Conservation (phyloP, 1,140 invertebrate species). For the Lethrus apterus region DNA sequence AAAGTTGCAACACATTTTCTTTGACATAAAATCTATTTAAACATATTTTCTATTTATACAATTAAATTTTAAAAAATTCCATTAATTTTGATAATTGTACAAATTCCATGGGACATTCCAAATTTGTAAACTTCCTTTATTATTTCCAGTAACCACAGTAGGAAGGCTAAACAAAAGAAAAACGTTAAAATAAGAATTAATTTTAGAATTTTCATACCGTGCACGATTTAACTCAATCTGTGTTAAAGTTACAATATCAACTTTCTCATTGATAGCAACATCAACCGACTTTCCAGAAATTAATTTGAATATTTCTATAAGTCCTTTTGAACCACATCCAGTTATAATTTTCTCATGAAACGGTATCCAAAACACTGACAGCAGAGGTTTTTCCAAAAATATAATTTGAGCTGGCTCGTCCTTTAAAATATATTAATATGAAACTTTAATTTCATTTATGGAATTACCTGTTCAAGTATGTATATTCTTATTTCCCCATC, state of each 20-base stretch:
- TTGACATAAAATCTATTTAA: too few species aligned
- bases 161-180: too few species aligned
- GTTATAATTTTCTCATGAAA: constrained; percentile 32
- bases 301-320: constrained; percentile 32
- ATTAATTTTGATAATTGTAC: too few species aligned
- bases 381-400: constrained; percentile 28
- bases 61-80: too few species aligned
- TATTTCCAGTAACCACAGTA: too few species aligned
- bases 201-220: background rate
- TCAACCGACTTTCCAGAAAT: constrained; percentile 26
- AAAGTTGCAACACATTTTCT: too few species aligned
- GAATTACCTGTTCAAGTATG: constrained; percentile 29
- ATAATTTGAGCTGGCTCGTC: constrained; percentile 37
- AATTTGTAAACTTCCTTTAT: too few species aligned
- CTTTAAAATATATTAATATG: constrained; percentile 19
- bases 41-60: too few species aligned
- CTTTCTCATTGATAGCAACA: constrained; percentile 19
- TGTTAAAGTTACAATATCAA: constrained; percentile 18
- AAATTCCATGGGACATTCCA: too few species aligned
- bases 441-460: background rate
- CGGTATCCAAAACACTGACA: constrained; percentile 29
- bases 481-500: constrained; percentile 37
- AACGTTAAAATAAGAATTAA: too few species aligned
- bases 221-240: constrained; percentile 4
- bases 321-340: constrained; percentile 26